Conservation (phyloP, 2,888 invertebrate species). For the Drosophila longiperda region DNA sequence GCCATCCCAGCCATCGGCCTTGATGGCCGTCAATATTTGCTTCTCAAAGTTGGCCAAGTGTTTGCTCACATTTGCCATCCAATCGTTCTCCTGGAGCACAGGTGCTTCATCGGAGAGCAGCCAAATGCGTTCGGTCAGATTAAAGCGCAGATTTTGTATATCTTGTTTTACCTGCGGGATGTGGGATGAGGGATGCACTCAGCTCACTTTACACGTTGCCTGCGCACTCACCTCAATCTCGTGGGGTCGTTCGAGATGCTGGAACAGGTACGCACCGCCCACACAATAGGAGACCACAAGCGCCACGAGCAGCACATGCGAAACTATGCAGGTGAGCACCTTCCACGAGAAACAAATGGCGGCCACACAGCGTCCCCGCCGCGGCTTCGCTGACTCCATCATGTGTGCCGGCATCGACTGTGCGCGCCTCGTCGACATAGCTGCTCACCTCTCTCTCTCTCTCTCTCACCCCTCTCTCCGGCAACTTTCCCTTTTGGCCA, state of each 20-base stretch:
- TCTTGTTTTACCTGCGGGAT: constrained; percentile 89
- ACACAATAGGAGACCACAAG: constrained; percentile 96
- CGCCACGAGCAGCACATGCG: constrained; percentile 94
- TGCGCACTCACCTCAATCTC: constrained; percentile 88
- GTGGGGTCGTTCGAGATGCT: constrained; percentile 90
- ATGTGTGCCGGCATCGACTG: constrained; percentile 83
- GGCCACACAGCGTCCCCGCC: constrained; percentile 82
- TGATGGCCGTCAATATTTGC: constrained; percentile 92
- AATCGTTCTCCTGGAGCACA: constrained; percentile 90
- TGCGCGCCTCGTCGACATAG: constrained; percentile 82
- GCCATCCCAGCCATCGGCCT: constrained; percentile 95
- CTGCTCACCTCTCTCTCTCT: constrained; percentile 26
- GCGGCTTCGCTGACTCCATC: constrained; percentile 78
- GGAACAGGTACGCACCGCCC: constrained; percentile 94
- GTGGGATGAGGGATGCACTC: neutral
- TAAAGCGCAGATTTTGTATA: constrained; percentile 89
- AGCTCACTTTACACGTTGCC: neutral
- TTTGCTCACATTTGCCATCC: constrained; percentile 90
- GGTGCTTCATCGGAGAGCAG: constrained; percentile 86
- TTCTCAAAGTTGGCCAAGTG: constrained; percentile 88
- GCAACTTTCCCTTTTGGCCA: constrained; percentile 37
- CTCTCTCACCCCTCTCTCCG: constrained; percentile 22
- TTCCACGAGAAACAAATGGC: constrained; percentile 88
- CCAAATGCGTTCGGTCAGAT: constrained; percentile 93
- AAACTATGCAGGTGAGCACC: constrained; percentile 93